phyloP scores from a whole-genome alignment of 2,797 vertebrate genomes.

The Melanotaenia parkinsoni region DNA sequence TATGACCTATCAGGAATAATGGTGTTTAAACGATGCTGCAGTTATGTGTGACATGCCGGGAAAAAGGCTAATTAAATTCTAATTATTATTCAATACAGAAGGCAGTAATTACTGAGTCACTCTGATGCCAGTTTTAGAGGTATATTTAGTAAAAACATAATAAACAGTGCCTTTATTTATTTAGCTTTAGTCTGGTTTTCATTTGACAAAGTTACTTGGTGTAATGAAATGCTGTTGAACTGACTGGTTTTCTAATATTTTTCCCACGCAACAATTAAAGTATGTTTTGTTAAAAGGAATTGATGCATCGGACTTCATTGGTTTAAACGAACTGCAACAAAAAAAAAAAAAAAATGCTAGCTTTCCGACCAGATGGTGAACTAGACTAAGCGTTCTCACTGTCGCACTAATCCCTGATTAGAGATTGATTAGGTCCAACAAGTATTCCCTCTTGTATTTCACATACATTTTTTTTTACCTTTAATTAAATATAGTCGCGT shows the following conservation, averaged over 20 bases:
- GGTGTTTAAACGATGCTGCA: too few species aligned
- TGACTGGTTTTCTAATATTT: background rate
- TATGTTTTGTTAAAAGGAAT: background rate
- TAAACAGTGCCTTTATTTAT: background rate
- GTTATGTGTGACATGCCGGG: too few species aligned
- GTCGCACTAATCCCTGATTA: constrained; percentile 20
- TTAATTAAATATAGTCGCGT: background rate
- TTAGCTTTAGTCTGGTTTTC: background rate
- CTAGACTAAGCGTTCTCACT: background rate
- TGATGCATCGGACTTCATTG: background rate
- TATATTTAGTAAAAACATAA: background rate
- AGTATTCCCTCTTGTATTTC: background rate
- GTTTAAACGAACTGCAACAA: background rate
- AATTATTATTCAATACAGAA: too few species aligned
- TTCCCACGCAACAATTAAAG: background rate
- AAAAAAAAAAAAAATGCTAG: background rate
- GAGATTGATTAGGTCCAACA: background rate
- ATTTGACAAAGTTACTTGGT: background rate
- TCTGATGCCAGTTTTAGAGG: background rate
- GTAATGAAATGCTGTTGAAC: background rate
- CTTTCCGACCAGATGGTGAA: constrained; percentile 13
- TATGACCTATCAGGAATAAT: background rate
- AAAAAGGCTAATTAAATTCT: too few species aligned
- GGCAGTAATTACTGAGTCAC: background rate
- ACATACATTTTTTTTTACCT: background rate